Evolutionary conservation across 2,113 vertebrate species (phyloP).

Genomic region (Chloropsis hardwickii): DNA sequence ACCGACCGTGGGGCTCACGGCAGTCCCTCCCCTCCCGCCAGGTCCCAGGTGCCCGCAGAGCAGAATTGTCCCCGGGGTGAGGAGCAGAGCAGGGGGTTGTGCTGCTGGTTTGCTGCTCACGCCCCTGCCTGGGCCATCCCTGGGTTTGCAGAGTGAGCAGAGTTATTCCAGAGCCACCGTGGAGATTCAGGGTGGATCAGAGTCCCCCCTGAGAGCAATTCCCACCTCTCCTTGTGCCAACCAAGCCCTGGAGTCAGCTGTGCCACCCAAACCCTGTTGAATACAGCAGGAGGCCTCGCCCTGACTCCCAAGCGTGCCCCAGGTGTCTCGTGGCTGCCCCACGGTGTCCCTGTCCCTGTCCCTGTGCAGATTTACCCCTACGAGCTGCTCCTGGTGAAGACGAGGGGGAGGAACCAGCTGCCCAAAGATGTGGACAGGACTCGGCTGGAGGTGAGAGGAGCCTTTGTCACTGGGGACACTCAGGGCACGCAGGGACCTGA

Average conservation of each 20-base stretch:
- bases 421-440: constrained; percentile 95
- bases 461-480: background rate
- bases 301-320: background rate
- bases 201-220: background rate
- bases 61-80: background rate
- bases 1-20: background rate
- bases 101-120: background rate
- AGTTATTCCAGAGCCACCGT: background rate
- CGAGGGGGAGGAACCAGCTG: constrained; percentile 89
- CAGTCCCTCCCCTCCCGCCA: background rate
- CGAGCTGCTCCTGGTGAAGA: constrained; percentile 93
- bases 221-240: background rate
- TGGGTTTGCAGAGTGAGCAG: background rate
- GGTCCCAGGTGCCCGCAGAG: background rate
- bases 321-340: background rate
- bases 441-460: constrained; percentile 85
- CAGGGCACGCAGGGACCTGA: fast-evolving
- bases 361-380: constrained; percentile 89
- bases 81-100: background rate
- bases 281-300: background rate
- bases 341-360: background rate
- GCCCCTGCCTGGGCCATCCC: fast-evolving
- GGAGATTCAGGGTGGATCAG: background rate
- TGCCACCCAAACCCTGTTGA: background rate
- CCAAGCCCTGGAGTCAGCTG: background rate